Evolutionary conservation across 1,140 invertebrate species (phyloP).

Genomic region (Drosophila azteca): DNA sequence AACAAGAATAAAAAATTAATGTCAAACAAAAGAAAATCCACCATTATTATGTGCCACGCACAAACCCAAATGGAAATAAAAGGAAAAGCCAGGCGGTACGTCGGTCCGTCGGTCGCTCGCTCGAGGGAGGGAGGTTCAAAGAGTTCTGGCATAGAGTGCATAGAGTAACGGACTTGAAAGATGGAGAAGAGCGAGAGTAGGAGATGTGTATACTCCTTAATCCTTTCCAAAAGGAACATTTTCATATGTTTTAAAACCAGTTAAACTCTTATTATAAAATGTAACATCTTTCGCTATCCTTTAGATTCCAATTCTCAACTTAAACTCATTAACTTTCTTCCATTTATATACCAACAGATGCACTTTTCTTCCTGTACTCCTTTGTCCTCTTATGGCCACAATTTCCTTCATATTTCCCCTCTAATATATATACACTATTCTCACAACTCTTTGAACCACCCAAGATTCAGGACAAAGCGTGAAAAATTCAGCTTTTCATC

Average conservation of each 20-base stretch:
- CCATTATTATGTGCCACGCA: constrained; percentile 82
- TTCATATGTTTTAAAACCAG: no score
- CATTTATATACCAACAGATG: no score
- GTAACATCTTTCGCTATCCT: no score
- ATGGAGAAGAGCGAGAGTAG: no score
- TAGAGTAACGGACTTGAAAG: no score
- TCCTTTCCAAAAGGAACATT: neutral
- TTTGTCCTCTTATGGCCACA: neutral
- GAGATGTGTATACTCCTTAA: neutral
- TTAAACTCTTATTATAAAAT: no score
- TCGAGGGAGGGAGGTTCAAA: no score
- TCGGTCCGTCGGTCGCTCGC: neutral
- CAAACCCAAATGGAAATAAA: constrained; percentile 31
- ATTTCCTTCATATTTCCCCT: neutral
- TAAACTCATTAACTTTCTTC: no score
- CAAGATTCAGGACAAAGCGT: constrained; percentile 46
- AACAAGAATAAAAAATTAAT: constrained; percentile 78
- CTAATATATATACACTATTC: no score
- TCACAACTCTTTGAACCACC: constrained; percentile 49
- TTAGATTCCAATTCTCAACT: no score
- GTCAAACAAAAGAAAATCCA: constrained; percentile 82
- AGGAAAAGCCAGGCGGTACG: constrained; percentile 6
- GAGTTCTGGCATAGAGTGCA: constrained; percentile 11
- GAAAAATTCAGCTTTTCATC: constrained; percentile 74
- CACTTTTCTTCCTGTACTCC: no score